Evolutionary conservation across 30 jellyfish, hydroid and myxozoan species (phyloP), one percentile per base, ranked within the genome.

Genomic region (Cassiopea xamachana): DNA sequence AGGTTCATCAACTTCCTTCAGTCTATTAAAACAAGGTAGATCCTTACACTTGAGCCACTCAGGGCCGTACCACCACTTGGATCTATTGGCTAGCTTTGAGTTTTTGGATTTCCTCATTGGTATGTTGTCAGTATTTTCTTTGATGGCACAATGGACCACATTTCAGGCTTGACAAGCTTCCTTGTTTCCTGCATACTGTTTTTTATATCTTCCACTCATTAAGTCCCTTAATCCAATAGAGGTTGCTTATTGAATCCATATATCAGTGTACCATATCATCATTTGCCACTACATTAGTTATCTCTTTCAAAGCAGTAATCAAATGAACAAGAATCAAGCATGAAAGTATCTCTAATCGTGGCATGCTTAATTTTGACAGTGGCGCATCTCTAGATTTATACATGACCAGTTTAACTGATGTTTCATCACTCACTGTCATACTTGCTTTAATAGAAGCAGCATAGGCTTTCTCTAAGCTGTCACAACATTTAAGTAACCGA

Each of bases 171-270:
- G 27, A 64, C 80, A 73, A 73, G 87, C 55, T 59, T 16, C 51
- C 93, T 50, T 5, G 74, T 86, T 48, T 86, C 93, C 74, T 86
- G 80, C 59, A 83, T 74, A 0, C 73, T 73, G 27, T 83, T 83
- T 86, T 86, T 68, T 47, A 73, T 72, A 75, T 18, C 49, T 86
- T 74, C 87, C 87, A 48, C 60, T 86, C 93, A 39, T 51, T 86
- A 3, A 46, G 14, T 43, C 93, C 93, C 72, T 60, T 55, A 51
- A 87, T 87, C 90, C 94, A 87, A 46, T 75, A 87, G 6, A 60
- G 62, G 3, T 89, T 84, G 61, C 58, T 77, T 50, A 64, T 75
- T 4, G 94, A 87, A 69, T 87, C 94, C 18, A 84, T 87, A 55
- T 47, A 87, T 69, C 89, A 76, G 2, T 48, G 47, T 16, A 82